A percentile compares a stretch with the other conserved stretches of the same genome.
phyloP scores from a whole-genome alignment of 2,888 invertebrate species.

The Sylvicola cinctus region DNA sequence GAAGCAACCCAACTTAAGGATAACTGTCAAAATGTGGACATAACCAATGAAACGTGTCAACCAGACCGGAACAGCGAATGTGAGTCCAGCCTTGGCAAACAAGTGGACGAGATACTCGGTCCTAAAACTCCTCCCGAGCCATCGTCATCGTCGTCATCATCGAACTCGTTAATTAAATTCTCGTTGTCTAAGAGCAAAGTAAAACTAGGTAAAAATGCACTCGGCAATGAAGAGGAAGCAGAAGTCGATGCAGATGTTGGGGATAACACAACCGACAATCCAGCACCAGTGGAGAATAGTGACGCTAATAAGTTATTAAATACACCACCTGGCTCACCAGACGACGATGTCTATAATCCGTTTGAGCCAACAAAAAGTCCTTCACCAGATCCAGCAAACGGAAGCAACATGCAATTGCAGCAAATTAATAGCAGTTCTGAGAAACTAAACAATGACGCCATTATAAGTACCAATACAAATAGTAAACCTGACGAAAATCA shows the following conservation, averaged over 20 bases:
- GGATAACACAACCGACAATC: slow-evolving; percentile 12
- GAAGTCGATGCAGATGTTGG: slow-evolving; percentile 10
- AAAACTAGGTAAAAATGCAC: slow-evolving; percentile 39
- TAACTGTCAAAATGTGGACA: background rate
- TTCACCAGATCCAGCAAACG: slow-evolving; percentile 9
- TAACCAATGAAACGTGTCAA: slow-evolving; percentile 3
- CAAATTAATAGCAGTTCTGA: no score
- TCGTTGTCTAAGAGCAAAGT: slow-evolving; percentile 30
- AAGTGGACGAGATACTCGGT: slow-evolving; percentile 23
- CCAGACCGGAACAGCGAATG: background rate
- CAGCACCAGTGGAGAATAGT: slow-evolving; percentile 10
- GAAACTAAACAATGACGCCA: no score
- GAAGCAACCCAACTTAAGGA: background rate
- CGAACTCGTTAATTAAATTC: slow-evolving; percentile 5
- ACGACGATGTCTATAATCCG: slow-evolving; percentile 74
- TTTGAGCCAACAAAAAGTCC: slow-evolving; percentile 74
- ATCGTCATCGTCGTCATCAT: slow-evolving; percentile 40
- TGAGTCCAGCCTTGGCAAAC: no score
- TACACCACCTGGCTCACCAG: slow-evolving; percentile 46
- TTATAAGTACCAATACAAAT: no score
- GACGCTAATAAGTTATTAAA: slow-evolving; percentile 32
- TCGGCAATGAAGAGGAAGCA: slow-evolving; percentile 27
- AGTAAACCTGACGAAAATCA: no score
- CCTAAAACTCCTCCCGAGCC: slow-evolving; percentile 61
- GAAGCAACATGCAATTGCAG: no score